These are phyloP conservation scores for Heliothis peltigera DNA, from an alignment of 2,888 invertebrate species.

Conservation along the genomic window DNA sequence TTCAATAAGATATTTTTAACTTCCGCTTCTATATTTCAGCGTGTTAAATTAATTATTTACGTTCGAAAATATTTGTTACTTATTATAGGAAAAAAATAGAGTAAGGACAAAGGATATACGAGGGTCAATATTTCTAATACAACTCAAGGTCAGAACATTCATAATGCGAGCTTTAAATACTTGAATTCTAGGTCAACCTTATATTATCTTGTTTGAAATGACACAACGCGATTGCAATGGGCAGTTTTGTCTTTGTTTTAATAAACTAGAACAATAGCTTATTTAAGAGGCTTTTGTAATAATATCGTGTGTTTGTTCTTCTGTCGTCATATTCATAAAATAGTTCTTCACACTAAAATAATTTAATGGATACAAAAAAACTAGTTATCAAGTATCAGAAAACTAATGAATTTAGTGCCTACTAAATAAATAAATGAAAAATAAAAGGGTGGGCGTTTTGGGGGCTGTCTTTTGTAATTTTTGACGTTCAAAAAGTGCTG, in stretches of 20 bases:
- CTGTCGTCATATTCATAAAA: no score
- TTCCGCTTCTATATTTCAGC: constrained; percentile 55
- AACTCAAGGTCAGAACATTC: constrained; percentile 27
- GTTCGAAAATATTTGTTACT: constrained; percentile 34
- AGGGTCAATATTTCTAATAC: constrained; percentile 21
- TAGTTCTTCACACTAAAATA: no score
- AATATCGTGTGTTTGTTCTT: no score
- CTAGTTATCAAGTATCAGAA: no score
- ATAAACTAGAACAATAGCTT: no score
- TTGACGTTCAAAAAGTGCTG: no score
- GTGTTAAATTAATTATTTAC: constrained; percentile 59
- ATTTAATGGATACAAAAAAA: no score
- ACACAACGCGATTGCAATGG: neutral
- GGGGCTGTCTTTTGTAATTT: no score
- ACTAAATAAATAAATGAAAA: no score
- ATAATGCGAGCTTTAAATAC: neutral
- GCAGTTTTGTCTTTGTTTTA: neutral
- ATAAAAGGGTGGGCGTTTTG: no score
- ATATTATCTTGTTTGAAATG: neutral
- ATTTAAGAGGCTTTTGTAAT: no score
- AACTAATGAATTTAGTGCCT: no score
- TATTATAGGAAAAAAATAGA: constrained; percentile 25
- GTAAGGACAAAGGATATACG: constrained; percentile 34
- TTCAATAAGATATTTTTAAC: constrained; percentile 36
- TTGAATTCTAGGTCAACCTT: neutral